Evolutionary conservation across 2,797 vertebrate species (phyloP), one percentile per base, ranked within the genome.

Genomic region (Acomys russatus): DNA sequence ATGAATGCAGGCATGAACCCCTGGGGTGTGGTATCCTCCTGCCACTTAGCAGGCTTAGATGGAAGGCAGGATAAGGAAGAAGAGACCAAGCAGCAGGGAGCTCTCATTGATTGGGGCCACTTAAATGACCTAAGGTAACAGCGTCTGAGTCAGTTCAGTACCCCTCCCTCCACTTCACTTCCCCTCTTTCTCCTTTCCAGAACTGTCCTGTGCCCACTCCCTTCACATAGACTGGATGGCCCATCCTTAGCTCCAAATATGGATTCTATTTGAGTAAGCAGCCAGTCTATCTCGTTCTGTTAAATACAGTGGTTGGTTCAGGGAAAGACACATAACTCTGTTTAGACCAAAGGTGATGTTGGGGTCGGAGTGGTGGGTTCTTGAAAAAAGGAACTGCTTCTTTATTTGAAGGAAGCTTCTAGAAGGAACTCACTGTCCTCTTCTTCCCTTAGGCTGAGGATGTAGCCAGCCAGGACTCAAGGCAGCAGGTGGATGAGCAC

Each of bases 101-200:
- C 71, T 64, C 74, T 77, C 80, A 20, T 8, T 59, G 17, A 49
- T 14, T 30, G 79, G 20, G 61, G 49, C 20, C 17, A 22, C 22
- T 14, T 44, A n/a, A n/a, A 4, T 11, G 38, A 74, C 64, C 38
- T 23, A 49, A 25, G 18, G 33, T 10, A 17, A 66, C 18, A 33
- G 23, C 0, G 10, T 51, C 33, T 61, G 38, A 12, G 17, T 61
- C 44, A 4, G 4, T 0, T 4, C 35, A 49, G 44, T 59, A 17
- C 9, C 44, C 9, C 14, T 23, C 18, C 18, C 20, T n/a, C 68
- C 33, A 28, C 33, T 54, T 15, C 74, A 61, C 51, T 76, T 85
- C n/a, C 59, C n/a, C 35, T 91, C 54, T 73, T 25, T 49, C n/a
- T 56, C 11, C 17, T 70, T n/a, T 22, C 6, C 9, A n/a, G 10